Base-by-base conservation (phyloP, 1,140 invertebrate species). In the Bilobella aurantiaca region DNA sequence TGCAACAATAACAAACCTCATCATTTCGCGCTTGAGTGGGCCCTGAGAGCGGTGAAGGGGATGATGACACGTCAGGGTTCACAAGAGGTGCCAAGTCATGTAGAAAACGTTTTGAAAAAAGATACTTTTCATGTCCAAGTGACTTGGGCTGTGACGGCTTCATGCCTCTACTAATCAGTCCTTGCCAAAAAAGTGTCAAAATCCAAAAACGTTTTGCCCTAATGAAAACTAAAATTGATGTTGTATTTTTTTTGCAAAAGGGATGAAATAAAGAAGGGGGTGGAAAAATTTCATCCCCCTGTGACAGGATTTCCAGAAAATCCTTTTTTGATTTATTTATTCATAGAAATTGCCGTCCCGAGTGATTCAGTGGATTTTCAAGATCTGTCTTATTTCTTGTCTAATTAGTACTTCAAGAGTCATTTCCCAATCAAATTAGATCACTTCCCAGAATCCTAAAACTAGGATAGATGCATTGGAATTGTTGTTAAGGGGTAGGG, bases 91-190 rank as follows among this genome's bases (percentile, higher is more conserved):
- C 34, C 32, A 34, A 59, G 53, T 59, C 56, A 65, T 37, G 25
- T 28, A 59, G 30, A 56, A 65, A 59, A 58, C 56, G 29, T 65
- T 27, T 57, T 31, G 32, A 32, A n/a, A 64, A 56, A 42, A 34
- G 27, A 27, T 32, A 0, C 14, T 27, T 57, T 28, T 53, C 56
- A n/a, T n/a, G n/a, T n/a, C n/a, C n/a, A n/a, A n/a, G n/a, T n/a
- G n/a, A n/a, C n/a, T n/a, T n/a, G n/a, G n/a, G n/a, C n/a, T n/a
- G n/a, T n/a, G n/a, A n/a, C n/a, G n/a, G n/a, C n/a, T n/a, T n/a
- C n/a, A n/a, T n/a, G n/a, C n/a, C n/a, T n/a, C n/a, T n/a, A n/a
- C n/a, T n/a, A n/a, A n/a, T n/a, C n/a, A n/a, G n/a, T n/a, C n/a
- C n/a, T n/a, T n/a, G n/a, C n/a, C n/a, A n/a, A n/a, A n/a, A n/a